These are phyloP conservation scores for Melanotaenia parkinsoni DNA, from an alignment of 2,797 vertebrate species.

Conservation along the genomic window DNA sequence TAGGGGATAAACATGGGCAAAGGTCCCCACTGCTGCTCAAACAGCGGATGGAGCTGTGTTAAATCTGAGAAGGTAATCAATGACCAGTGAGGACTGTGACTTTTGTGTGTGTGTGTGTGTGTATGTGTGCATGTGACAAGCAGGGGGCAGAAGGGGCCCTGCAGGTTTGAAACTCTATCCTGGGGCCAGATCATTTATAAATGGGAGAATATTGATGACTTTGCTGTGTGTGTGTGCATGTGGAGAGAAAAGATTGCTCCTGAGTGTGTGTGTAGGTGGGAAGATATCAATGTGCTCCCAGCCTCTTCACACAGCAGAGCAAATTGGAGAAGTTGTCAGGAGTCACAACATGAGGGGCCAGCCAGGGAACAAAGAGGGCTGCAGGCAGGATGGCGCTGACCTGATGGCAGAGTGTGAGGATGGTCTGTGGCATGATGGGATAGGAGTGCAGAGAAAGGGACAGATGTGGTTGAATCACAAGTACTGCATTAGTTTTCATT, in stretches of 20 bases:
- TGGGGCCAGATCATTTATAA: conserved; percentile 89
- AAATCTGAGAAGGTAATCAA: conserved; percentile 85
- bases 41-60: conserved; percentile 78
- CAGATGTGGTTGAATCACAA: not conserved
- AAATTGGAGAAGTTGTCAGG: conserved; percentile 95
- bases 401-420: conserved; percentile 53
- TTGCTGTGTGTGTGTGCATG: conserved; percentile 44
- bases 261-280: conserved; percentile 70
- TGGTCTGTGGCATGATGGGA: conserved; percentile 67
- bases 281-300: conserved; percentile 88
- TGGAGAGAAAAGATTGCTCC: conserved; percentile 31
- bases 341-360: conserved; percentile 89
- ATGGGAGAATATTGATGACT: conserved; percentile 87
- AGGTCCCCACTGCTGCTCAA: conserved; percentile 69
- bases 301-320: conserved; percentile 89
- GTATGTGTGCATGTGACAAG: conserved; percentile 59
- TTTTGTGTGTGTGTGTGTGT: conserved; percentile 43
- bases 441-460: not conserved
- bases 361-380: conserved; percentile 63
- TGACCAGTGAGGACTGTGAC: conserved; percentile 75
- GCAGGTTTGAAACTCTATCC: conserved; percentile 84
- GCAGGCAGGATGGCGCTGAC: conserved; percentile 72
- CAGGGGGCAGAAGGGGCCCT: conserved; percentile 69
- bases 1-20: conserved; percentile 58
- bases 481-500: not conserved